A percentile compares a stretch with the other conserved stretches of the same genome.
Conservation (phyloP, 2,113 vertebrate genomes). For the Reinhardtius hippoglossoides region DNA sequence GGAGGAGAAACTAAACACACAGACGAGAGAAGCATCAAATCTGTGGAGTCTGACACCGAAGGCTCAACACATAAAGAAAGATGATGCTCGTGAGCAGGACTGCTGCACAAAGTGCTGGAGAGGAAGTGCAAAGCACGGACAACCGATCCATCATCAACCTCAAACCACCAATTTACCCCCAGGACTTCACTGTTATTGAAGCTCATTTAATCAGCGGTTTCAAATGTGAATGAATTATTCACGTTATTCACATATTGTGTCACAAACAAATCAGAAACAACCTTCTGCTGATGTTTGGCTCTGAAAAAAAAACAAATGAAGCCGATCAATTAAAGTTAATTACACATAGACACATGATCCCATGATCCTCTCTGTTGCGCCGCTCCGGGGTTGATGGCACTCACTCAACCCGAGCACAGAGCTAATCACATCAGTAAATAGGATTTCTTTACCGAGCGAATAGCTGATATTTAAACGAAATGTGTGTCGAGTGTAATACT, state of each 20-base stretch:
- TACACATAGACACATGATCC: constrained; percentile 8
- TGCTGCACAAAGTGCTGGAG: not conserved
- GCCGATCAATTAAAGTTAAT: constrained; percentile 2
- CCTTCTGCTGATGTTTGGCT: not conserved
- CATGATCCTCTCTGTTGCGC: constrained; percentile 7
- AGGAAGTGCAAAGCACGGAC: not conserved
- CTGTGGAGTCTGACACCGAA: not conserved
- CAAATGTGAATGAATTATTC: not conserved
- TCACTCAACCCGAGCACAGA: not conserved
- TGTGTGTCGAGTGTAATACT: no score
- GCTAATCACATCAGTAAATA: no score
- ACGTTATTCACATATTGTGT: not conserved
- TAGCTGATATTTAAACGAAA: no score
- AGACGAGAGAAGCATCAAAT: not conserved
- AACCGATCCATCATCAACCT: not conserved
- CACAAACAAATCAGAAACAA: not conserved
- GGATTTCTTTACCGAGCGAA: no score
- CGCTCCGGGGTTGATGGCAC: not conserved
- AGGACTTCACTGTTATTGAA: not conserved
- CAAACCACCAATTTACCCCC: not conserved
- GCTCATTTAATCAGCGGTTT: no score
- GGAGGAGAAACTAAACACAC: constrained; percentile 25
- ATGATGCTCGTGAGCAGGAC: not conserved
- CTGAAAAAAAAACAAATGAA: not conserved
- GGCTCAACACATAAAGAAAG: not conserved